Base-by-base conservation (phyloP, 2,113 vertebrate species). In the Gnathonemus longibarbis region DNA sequence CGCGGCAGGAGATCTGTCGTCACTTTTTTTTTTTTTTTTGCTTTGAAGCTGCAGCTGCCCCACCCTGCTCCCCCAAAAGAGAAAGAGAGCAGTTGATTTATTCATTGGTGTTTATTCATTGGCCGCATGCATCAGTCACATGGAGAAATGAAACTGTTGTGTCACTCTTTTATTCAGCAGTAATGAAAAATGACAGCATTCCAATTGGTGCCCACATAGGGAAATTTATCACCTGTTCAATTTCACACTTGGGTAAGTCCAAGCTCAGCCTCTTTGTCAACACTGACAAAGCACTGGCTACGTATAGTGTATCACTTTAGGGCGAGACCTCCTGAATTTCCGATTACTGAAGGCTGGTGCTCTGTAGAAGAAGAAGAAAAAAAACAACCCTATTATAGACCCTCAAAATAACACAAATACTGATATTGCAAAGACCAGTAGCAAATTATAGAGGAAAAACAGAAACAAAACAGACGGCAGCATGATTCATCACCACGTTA, bases 161-260 rank as follows among this genome's bases (percentile, higher is more conserved):
- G 88, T 84, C 90, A 84, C 89, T 93, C 94, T 95, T 95, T 95
- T 94, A 93, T 94, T 96, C 95, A 92, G 93, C 93, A 91, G 91
- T 95, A 94, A 96, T 95, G 96, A 96, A 96, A 95, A 96, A 94
- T 94, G 95, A 95, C 91, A 93, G 91, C 92, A 85, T 92, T 94
- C 92, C 91, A 89, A 93, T 92, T 58, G 89, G 94, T 93, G 94
- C 92, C 93, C 93, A 90, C 93, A 94, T 92, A 88, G 92, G 93
- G 94, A 95, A 94, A 95, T 95, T 94, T 94, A 95, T 95, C 94
- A 90, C 94, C 94, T 96, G 95, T 96, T 97, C 96, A 94, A 96
- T 97, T 97, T 97, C 96, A 96, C 96, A 95, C 95, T 94, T 91
- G 91, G 93, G 91, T 92, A 93, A 91, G 90, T 92, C 92, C 93